Evolutionary conservation across 1,140 invertebrate genomes (phyloP), one percentile per base, ranked within the genome.

Genomic region (Brachystomella parvula): DNA sequence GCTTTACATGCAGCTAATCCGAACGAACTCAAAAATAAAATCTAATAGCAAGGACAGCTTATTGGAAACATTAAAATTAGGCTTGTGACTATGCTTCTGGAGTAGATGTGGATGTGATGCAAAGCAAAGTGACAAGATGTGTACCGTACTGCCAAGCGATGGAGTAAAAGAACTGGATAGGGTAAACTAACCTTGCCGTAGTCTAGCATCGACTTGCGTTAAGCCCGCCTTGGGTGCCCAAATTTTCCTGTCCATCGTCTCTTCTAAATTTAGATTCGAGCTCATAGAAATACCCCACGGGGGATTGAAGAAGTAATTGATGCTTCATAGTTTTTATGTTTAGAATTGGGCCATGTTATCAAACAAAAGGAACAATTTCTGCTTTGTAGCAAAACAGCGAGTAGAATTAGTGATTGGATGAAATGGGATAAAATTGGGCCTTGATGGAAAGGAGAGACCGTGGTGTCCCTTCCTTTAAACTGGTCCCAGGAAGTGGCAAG

Each of bases 241-340:
- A 21, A 28, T 61, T 63, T 71, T 71, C 61, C 63, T 66, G 44
- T 68, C 66, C 66, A 68, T 71, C 29, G 53, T 66, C 47, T 53
- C 30, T 26, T 71, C 70, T 53, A 26, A 12, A 17, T 12, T 19
- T 15, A 24, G 6, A 53, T 53, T 26, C 15, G 12, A 17, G 49
- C 49, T 53, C 49, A 53, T 53, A 53, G 49, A 53, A 53, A 53
- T 68, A 65, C 59, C 69, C 53, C 60, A 68, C 70, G 65, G 70
- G 70, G 56, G 58, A 49, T 35, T 47, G 47, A 59, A 31, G 47
- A 35, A 59, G 21, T 28, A 53, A 59, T 65, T 58, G 33, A 64
- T 68, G 61, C 70, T 71, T 71, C 70, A 71, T 71, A 68, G 65
- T 71, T 71, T 31, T 15, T 53, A 15, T 26, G 31, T 66, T 71